These are phyloP conservation scores for Masnerella sp. DNA, from an alignment of 2,888 invertebrate genomes.

Conservation along the genomic window DNA sequence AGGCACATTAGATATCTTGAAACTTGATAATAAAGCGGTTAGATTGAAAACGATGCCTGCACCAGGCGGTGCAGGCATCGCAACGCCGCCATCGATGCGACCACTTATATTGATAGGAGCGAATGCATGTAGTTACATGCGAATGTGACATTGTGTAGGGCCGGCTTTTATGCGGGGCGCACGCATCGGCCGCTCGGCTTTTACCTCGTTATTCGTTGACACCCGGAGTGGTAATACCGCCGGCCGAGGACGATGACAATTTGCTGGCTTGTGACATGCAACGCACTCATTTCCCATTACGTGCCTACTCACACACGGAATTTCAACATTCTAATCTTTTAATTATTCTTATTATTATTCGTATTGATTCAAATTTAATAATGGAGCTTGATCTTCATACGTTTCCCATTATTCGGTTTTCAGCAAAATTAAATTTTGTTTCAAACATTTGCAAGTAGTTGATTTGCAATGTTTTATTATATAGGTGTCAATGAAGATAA, in stretches of 20 bases:
- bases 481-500: no score
- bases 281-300: conserved; percentile 43
- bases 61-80: conserved; percentile 38
- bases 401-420: no score
- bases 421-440: no score
- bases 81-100: conserved; percentile 32
- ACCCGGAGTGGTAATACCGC: conserved; percentile 42
- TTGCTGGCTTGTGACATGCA: conserved; percentile 52
- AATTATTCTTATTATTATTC: conserved; percentile 32
- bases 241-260: conserved; percentile 51
- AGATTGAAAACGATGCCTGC: conserved; percentile 52
- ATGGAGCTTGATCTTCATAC: no score
- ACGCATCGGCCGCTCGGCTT: conserved; percentile 47
- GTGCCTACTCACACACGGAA: conserved; percentile 22
- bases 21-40: conserved; percentile 60
- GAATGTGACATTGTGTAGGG: conserved; percentile 47
- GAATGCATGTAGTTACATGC: conserved; percentile 43
- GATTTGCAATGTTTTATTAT: no score
- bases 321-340: conserved; percentile 27
- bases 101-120: conserved; percentile 51
- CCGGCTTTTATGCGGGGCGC: conserved; percentile 37
- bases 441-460: no score
- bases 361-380: conserved; percentile 1
- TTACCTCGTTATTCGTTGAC: conserved; percentile 57
- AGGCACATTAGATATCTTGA: conserved; percentile 57